These are phyloP conservation scores for Silurus meridionalis DNA, from an alignment of 2,113 vertebrate genomes.

Conservation along the genomic window DNA sequence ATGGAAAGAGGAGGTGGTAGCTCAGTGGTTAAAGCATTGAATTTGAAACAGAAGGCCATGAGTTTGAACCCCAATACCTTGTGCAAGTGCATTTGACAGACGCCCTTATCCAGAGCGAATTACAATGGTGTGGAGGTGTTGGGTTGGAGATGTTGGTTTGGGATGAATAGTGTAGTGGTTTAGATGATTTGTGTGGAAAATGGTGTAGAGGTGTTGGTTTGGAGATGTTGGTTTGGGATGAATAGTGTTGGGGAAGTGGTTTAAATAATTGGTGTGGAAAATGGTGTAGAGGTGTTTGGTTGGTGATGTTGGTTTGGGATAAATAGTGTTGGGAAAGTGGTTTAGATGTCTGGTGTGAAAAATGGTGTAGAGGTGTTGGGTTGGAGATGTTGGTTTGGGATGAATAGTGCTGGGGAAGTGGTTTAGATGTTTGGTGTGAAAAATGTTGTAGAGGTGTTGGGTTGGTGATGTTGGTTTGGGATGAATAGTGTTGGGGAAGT, in stretches of 20 bases:
- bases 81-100: too few relatives aligned
- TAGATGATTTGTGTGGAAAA: neutral
- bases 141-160: neutral
- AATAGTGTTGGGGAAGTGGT: too few relatives aligned
- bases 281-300: neutral
- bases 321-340: neutral
- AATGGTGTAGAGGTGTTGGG: neutral
- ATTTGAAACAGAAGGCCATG: too few relatives aligned
- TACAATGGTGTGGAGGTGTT: neutral
- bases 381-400: neutral
- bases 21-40: too few relatives aligned
- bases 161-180: neutral
- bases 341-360: neutral
- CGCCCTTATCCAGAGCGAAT: too few relatives aligned
- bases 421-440: too few relatives aligned
- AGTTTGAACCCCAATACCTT: too few relatives aligned
- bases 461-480: too few relatives aligned
- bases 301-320: neutral
- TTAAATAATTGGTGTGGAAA: too few relatives aligned
- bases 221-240: too few relatives aligned
- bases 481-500: too few relatives aligned
- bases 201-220: neutral
- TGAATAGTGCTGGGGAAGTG: neutral
- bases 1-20: too few relatives aligned
- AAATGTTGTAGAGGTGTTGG: neutral